Evolutionary conservation across 23 tunicate species (phyloP).

Genomic region (Halocynthia roretzi): DNA sequence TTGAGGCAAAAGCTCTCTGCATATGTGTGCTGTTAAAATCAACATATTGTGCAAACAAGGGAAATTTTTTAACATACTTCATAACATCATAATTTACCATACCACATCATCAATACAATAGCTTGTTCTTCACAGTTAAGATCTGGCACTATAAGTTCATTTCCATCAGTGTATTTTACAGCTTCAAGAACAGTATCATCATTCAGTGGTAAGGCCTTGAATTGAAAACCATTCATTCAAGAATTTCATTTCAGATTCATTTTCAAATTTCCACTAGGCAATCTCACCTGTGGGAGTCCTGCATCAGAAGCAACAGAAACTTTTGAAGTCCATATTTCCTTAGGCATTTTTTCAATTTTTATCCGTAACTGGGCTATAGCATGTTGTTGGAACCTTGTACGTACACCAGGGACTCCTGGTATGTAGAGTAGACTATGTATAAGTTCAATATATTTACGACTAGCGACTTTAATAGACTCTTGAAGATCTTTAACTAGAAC

Average conservation of each 20-base stretch:
- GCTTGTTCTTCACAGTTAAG: constrained; percentile 54
- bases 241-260: background rate
- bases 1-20: constrained; percentile 80
- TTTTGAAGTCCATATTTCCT: too few relatives aligned
- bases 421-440: background rate
- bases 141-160: constrained; percentile 11
- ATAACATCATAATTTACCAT: constrained; percentile 26
- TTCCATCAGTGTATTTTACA: constrained; percentile 42
- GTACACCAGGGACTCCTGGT: constrained; percentile 74
- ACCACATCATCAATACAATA: constrained; percentile 70
- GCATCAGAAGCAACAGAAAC: background rate
- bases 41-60: background rate
- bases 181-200: constrained; percentile 76
- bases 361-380: constrained; percentile 61
- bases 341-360: constrained; percentile 22
- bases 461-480: too few relatives aligned
- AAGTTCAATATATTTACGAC: background rate
- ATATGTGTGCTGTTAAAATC: constrained; percentile 57
- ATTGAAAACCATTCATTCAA: too few relatives aligned
- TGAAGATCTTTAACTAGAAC: too few relatives aligned
- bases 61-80: background rate
- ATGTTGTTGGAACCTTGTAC: constrained; percentile 84
- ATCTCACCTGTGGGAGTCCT: constrained; percentile 12
- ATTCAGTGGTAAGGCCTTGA: constrained; percentile 54
- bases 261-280: background rate